Conservation (phyloP, 2,797 vertebrate species). For the Pelochelys cantorii region DNA sequence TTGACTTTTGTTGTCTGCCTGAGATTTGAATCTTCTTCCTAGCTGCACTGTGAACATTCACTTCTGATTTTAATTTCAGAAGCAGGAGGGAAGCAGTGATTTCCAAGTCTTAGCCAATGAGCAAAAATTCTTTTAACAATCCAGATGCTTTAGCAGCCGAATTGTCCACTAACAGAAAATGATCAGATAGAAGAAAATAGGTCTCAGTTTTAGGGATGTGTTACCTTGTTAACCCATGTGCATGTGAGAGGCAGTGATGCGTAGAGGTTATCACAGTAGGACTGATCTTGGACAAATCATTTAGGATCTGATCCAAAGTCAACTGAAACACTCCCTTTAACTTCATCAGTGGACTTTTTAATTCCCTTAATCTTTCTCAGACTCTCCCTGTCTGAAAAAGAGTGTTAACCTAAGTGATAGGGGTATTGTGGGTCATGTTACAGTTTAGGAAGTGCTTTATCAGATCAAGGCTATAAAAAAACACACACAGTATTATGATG, state of each 20-base stretch:
- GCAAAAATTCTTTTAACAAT: slow-evolving; percentile 7
- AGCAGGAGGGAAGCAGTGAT: neutral
- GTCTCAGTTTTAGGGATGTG: neutral
- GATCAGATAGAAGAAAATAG: neutral
- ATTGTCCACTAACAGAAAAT: neutral
- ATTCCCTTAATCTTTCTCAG: neutral
- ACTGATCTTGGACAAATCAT: neutral
- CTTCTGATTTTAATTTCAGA: slow-evolving; percentile 55
- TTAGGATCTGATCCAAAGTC: neutral
- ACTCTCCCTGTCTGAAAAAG: neutral
- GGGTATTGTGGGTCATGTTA: neutral
- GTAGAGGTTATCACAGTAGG: neutral
- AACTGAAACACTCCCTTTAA: neutral
- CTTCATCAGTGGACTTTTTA: neutral
- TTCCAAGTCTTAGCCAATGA: neutral
- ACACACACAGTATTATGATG: neutral
- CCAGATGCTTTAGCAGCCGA: slow-evolving; percentile 15
- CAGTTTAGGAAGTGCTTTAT: neutral
- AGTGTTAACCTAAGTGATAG: neutral
- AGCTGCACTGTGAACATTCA: neutral
- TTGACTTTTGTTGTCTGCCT: slow-evolving; percentile 11
- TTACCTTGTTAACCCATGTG: neutral
- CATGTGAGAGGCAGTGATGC: neutral
- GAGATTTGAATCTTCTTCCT: slow-evolving; percentile 32
- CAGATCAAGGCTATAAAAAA: accelerated